phyloP scores from a whole-genome alignment of 2,113 vertebrate species.

The Manacus vitellinus region DNA sequence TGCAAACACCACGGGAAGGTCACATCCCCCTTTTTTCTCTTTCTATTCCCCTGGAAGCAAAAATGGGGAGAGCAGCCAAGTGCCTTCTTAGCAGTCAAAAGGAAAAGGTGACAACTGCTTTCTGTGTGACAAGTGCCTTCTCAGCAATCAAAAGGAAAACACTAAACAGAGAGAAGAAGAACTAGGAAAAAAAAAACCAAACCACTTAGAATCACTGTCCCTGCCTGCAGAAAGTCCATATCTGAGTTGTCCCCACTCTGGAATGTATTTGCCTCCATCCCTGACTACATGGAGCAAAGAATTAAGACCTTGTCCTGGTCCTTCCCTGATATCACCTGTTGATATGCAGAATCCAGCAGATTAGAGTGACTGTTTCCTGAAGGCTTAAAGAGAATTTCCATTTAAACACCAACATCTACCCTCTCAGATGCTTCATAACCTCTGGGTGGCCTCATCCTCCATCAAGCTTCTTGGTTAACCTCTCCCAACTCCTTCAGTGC shows the following conservation, averaged over 20 bases:
- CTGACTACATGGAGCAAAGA: neutral
- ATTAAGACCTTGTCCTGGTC: neutral
- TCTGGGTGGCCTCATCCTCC: neutral
- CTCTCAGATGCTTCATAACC: neutral
- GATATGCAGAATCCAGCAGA: neutral
- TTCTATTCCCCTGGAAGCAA: neutral
- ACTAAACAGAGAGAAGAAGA: neutral
- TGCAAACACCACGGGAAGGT: neutral
- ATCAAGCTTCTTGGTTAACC: neutral
- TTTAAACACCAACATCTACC: neutral
- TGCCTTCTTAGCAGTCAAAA: neutral
- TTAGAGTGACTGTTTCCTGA: neutral
- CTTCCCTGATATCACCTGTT: neutral
- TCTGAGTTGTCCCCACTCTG: neutral
- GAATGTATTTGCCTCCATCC: neutral
- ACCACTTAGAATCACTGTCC: neutral
- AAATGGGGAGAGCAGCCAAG: neutral
- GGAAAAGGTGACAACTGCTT: neutral
- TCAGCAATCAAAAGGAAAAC: neutral
- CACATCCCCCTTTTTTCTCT: neutral
- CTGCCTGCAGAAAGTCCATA: neutral
- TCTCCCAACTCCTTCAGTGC: neutral
- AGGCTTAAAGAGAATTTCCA: neutral
- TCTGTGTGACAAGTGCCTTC: too few relatives aligned
- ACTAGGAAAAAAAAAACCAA: rapidly evolving